Evolutionary conservation across 2,797 vertebrate species (phyloP), one percentile per base, ranked within the genome.

Genomic region (Anisognathus igniventris): DNA sequence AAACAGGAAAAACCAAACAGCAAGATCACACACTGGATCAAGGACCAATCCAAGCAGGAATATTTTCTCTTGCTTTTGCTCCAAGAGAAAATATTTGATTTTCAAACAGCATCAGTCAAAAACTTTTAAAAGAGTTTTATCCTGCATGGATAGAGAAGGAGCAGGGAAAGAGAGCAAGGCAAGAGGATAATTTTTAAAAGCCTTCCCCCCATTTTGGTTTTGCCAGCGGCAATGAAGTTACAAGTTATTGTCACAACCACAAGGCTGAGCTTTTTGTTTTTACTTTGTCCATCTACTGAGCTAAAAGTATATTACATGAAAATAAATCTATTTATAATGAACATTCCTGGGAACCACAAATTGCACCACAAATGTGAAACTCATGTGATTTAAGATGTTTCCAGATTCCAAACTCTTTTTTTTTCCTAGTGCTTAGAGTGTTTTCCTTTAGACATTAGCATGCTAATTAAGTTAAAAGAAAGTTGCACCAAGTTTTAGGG

Each of bases 281-380:
- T 16, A 37, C 57, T 64, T 54, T 82, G 94, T 70, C 83, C 73
- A 23, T 89, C 71, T 53, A 39, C 64, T 87, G 60, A 65, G 65
- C 86, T 85, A 50, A 27, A 92, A 95, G 92, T 70, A 20, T 64
- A 81, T 62, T 60, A 60, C 71, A 94, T 76, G 77, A 90, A 95
- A 96, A 94, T 73, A 90, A 87, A 95, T 93, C 77, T 79, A 92
- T 66, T 93, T 76, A 25, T 94, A 95, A 90, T 79, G 90, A 95
- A 94, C 81, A 65, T 87, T 94, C 82, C 84, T 82, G 53, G 80
- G 48, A 92, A 80, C 92, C 91, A 20, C 94, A 92, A 95, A 91
- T 93, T 31, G 79, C 86, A 64, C 86, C 94, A 85, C 94, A 94
- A 95, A 95, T 92, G 83, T 35, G 82, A 90, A 94, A 94, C 90